A percentile compares a stretch with the other conserved stretches of the same genome.
These are phyloP conservation scores for Dicrostonyx torquatus DNA, from an alignment of 2,797 vertebrate genomes.

Conservation along the genomic window DNA sequence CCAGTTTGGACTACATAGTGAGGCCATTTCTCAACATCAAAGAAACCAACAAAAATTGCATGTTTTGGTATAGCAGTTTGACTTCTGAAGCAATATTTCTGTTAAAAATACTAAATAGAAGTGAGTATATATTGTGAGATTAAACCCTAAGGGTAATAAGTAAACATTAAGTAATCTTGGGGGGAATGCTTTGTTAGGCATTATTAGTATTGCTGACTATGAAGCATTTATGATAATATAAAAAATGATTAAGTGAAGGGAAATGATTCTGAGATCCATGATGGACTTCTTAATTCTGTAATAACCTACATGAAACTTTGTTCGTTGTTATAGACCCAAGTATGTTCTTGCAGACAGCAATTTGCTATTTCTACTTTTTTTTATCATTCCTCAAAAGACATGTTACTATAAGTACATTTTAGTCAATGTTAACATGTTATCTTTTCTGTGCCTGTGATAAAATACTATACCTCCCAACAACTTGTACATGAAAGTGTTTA, in stretches of 20 bases:
- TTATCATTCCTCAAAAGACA: background rate
- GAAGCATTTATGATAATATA: background rate
- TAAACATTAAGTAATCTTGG: background rate
- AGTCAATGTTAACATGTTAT: background rate
- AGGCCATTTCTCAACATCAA: background rate
- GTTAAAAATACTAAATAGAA: background rate
- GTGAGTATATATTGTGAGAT: background rate
- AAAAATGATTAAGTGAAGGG: background rate
- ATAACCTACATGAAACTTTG: background rate
- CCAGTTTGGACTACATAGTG: background rate
- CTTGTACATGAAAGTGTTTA: background rate
- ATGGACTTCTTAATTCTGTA: background rate
- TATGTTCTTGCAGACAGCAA: background rate
- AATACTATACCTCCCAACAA: background rate
- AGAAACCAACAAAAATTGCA: background rate
- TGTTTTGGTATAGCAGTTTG: background rate
- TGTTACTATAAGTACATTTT: background rate
- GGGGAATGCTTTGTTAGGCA: background rate
- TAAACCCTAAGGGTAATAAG: background rate
- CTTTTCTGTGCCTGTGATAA: background rate
- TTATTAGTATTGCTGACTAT: background rate
- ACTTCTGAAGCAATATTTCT: background rate
- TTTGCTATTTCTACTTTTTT: background rate
- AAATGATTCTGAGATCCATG: background rate
- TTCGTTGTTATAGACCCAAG: background rate